A percentile compares a stretch with the other conserved stretches of the same genome.
These are phyloP conservation scores for Anomalospiza imberbis DNA, from an alignment of 2,797 vertebrate species.

Conservation along the genomic window DNA sequence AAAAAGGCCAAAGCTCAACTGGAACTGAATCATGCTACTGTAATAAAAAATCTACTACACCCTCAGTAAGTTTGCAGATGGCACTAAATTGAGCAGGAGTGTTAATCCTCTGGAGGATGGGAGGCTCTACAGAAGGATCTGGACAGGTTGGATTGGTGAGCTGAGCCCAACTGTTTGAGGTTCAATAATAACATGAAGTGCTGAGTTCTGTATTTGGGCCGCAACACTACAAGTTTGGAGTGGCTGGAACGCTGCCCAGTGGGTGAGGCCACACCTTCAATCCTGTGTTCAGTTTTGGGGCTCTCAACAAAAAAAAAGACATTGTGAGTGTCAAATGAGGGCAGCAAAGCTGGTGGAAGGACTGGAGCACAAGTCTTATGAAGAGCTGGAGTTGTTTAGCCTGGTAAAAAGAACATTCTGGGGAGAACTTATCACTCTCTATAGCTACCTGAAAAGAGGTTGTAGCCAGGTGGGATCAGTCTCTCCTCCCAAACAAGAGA, in stretches of 20 bases:
- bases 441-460: background rate
- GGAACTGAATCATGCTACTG: background rate
- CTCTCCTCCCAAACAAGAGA: background rate
- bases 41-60: background rate
- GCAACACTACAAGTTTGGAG: background rate
- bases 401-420: background rate
- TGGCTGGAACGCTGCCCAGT: background rate
- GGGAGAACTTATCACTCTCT: background rate
- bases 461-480: background rate
- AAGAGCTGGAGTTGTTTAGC: background rate
- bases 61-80: background rate
- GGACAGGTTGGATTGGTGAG: background rate
- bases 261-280: background rate
- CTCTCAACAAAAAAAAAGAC: background rate
- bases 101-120: background rate
- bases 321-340: background rate
- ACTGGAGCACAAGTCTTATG: background rate
- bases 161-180: background rate
- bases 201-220: background rate
- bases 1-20: background rate
- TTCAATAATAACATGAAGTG: background rate
- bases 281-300: background rate
- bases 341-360: background rate
- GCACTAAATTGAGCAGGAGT: background rate
- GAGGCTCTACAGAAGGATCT: background rate